Conservation (phyloP, 2,888 invertebrate species). For the Tipula lateralis region DNA sequence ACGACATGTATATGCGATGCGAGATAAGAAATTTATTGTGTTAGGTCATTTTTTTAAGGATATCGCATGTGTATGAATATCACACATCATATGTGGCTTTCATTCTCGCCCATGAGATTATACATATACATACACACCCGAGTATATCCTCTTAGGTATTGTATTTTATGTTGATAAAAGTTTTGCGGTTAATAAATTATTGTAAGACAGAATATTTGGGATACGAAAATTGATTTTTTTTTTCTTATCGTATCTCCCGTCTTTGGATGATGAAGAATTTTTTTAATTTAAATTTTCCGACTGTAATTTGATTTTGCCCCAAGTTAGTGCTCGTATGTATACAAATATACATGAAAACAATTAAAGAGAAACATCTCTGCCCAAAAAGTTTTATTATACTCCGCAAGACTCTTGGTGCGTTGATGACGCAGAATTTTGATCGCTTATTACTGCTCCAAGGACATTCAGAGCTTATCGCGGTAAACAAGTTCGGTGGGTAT, state of each 20-base stretch:
- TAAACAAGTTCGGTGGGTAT: too few species aligned
- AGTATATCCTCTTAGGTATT: neutral
- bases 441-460: too few species aligned
- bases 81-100: neutral
- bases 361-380: too few species aligned
- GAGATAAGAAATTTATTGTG: neutral
- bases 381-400: too few species aligned
- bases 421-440: too few species aligned
- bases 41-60: neutral
- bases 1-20: neutral
- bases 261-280: neutral
- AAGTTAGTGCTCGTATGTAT: neutral
- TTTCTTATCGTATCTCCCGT: neutral
- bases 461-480: too few species aligned
- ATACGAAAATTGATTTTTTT: neutral
- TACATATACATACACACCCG: neutral
- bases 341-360: neutral
- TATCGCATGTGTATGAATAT: neutral
- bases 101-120: neutral
- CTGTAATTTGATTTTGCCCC: neutral
- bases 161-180: neutral
- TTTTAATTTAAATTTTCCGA: neutral
- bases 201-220: neutral
- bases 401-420: too few species aligned
- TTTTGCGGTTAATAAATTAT: conserved; percentile 2